Evolutionary conservation across 2,888 invertebrate genomes (phyloP).

Genomic region (Glyphotaelius pellucidus): DNA sequence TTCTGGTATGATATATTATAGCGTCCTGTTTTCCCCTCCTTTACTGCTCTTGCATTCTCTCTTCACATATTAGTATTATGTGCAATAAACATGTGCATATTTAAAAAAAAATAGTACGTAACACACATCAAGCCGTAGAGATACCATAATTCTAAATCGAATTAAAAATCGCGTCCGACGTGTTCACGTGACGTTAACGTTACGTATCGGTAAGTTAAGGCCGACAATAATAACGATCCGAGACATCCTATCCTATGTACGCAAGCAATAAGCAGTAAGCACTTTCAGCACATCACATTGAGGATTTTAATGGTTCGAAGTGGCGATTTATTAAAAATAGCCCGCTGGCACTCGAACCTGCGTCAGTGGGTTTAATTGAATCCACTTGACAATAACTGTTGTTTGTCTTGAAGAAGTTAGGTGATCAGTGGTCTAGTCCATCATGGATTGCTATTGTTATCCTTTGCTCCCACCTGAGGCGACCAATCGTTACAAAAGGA

Average conservation of each 20-base stretch:
- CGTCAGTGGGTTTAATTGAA: slow-evolving; percentile 27
- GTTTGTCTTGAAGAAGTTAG: slow-evolving; percentile 4
- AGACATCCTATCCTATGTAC: neutral
- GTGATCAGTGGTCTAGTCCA: neutral
- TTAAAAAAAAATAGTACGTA: too few relatives aligned
- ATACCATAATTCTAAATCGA: neutral
- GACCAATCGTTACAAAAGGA: neutral
- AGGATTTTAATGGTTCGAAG: neutral
- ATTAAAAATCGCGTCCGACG: neutral
- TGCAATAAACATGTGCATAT: too few relatives aligned
- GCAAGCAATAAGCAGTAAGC: neutral
- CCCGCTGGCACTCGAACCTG: neutral
- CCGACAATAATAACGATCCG: neutral
- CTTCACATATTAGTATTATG: too few relatives aligned
- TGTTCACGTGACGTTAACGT: neutral
- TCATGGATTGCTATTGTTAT: neutral
- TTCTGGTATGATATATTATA: too few relatives aligned
- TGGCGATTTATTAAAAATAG: slow-evolving; percentile 25
- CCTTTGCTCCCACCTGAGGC: neutral
- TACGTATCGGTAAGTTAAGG: neutral
- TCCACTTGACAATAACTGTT: slow-evolving; percentile 28
- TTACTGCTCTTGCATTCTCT: too few relatives aligned
- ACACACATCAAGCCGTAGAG: too few relatives aligned
- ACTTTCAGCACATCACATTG: neutral
- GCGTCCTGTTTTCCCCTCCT: too few relatives aligned